Evolutionary conservation across 2,113 vertebrate genomes (phyloP), one percentile per base, ranked within the genome.

Genomic region (Rissa tridactyla): DNA sequence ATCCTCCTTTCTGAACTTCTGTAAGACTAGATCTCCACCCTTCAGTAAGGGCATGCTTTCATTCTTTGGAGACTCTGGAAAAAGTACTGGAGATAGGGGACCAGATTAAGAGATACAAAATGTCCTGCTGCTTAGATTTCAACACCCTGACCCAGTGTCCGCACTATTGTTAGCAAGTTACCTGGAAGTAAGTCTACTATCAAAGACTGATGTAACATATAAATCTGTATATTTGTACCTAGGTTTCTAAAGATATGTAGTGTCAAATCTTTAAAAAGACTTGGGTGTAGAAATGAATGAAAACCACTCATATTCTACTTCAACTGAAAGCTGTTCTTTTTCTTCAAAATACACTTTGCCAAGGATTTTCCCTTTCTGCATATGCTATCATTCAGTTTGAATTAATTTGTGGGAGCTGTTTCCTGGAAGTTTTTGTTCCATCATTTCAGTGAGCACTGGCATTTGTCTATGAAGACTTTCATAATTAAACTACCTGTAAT

Each of bases 401-500:
- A 82, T 89, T 86, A 77, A 91, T 91, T 71, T 82, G 61, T 76
- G 47, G 26, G 70, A 94, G 38, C 42, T 38, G 57, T 26, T 95
- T 91, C 78, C 94, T 94, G 82, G 13, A 60, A 71, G n/a, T 26
- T 94, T 93, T 92, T 79, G 25, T 85, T 91, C 73, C 57, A 64
- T 71, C 77, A 40, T 51, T 87, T 89, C 60, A 95, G 65, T 61
- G 89, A 92, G 68, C 34, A 69, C 72, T 91, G 89, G 62, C 86
- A 77, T 83, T 92, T 80, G 30, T 66, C 62, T 92, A 30, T 49
- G 47, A 49, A 49, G 47, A 22, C 54, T 83, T 66, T 11, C 10
- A 36, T 51, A 82, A 88, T 80, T 83, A 77, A 83, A 83, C 34
- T 54, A 73, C 23, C 42, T 76, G 54, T 44, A 82, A 88, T 81